phyloP scores from a whole-genome alignment of 2,888 invertebrate genomes.

The Altica lythri region DNA sequence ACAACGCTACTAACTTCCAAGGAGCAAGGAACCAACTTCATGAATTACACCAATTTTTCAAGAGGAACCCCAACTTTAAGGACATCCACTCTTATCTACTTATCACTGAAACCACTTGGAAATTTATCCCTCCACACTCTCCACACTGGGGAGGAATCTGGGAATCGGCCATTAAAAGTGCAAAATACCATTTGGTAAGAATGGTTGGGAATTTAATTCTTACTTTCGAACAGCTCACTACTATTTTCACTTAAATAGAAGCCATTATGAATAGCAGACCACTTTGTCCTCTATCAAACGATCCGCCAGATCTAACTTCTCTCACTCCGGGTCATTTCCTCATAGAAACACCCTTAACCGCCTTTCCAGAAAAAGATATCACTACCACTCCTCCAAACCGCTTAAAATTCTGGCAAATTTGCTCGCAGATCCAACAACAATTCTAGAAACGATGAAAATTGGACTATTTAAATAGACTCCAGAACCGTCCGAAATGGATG shows the following conservation, averaged over 20 bases:
- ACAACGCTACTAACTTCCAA: too few relatives aligned
- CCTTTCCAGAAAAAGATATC: not conserved
- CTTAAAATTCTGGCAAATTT: not conserved
- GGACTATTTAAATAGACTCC: slow-evolving; percentile 2
- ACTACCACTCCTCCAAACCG: not conserved
- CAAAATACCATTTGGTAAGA: not conserved
- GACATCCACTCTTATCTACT: too few relatives aligned
- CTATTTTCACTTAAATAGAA: slow-evolving; percentile 3
- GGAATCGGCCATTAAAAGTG: not conserved
- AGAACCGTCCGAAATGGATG: slow-evolving; percentile 5
- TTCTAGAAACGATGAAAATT: slow-evolving; percentile 1
- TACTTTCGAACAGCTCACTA: not conserved
- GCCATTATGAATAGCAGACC: slow-evolving; percentile 7
- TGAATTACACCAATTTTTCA: too few relatives aligned
- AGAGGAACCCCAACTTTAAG: too few relatives aligned
- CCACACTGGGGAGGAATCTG: not conserved
- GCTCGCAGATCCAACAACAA: not conserved
- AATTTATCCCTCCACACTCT: too few relatives aligned
- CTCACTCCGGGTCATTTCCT: slow-evolving; percentile 8
- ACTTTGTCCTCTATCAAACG: not conserved
- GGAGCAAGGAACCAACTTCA: too few relatives aligned
- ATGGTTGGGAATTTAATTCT: not conserved
- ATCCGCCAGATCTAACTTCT: slow-evolving; percentile 2
- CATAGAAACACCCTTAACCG: not conserved
- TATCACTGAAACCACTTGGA: too few relatives aligned